phyloP scores from a whole-genome alignment of 2,113 vertebrate genomes.

The Microcebus jonahi region DNA sequence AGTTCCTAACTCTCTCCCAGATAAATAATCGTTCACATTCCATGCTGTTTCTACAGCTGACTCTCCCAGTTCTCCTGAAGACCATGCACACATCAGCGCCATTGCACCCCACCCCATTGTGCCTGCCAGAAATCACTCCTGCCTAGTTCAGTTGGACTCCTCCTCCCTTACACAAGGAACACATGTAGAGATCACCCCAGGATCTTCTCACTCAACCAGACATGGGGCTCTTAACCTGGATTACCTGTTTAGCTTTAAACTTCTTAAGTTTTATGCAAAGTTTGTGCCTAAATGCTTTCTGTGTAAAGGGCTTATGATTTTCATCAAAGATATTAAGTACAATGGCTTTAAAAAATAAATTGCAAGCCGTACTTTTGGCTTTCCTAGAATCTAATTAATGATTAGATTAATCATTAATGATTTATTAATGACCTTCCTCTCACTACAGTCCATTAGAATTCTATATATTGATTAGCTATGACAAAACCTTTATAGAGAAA shows the following conservation, averaged over 20 bases:
- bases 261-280: neutral
- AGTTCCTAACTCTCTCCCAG: neutral
- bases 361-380: neutral
- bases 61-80: neutral
- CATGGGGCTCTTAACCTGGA: neutral
- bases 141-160: neutral
- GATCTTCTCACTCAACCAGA: neutral
- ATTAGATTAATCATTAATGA: too few species aligned
- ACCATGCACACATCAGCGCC: neutral
- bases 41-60: neutral
- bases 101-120: neutral
- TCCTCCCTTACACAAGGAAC: neutral
- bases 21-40: neutral
- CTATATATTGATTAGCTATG: neutral
- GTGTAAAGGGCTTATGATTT: neutral
- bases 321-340: constrained; percentile 7
- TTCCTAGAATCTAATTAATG: constrained; percentile 26
- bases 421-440: neutral
- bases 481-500: neutral
- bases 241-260: neutral
- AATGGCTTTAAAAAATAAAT: neutral
- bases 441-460: neutral
- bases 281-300: neutral
- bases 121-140: neutral
- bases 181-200: neutral